A percentile compares a stretch with the other conserved stretches of the same genome.
Evolutionary conservation across 2,888 invertebrate species (phyloP).

Genomic region (Galeruca laticollis): DNA sequence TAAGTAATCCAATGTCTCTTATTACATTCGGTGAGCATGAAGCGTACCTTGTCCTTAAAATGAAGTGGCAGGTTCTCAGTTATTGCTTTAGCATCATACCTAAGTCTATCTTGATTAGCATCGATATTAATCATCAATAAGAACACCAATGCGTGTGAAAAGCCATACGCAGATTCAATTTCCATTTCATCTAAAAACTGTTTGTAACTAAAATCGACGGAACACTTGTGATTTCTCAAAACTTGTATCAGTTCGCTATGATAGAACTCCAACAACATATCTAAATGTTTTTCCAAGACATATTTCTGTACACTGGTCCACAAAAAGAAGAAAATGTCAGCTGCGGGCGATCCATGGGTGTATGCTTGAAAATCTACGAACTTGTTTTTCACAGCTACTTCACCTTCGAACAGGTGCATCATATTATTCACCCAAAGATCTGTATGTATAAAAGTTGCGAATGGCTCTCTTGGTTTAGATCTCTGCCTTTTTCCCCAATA

Average conservation of each 20-base stretch:
- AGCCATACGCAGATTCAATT: conserved; percentile 13
- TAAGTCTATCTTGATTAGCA: background rate
- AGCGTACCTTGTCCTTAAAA: conserved; percentile 11
- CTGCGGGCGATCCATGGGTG: conserved; percentile 48
- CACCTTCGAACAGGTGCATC: conserved; percentile 65
- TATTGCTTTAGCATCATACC: background rate
- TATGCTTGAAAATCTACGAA: conserved; percentile 56
- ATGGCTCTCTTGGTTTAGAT: conserved; percentile 61
- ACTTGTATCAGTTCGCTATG: conserved; percentile 16
- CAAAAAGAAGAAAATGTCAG: conserved; percentile 55
- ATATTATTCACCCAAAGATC: conserved; percentile 74
- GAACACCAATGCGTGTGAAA: background rate
- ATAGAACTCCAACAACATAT: conserved; percentile 41
- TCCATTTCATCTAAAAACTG: conserved; percentile 23
- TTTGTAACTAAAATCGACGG: conserved; percentile 16
- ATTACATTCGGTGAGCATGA: conserved; percentile 13
- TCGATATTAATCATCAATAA: conserved; percentile 4
- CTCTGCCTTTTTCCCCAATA: background rate
- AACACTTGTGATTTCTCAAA: conserved; percentile 13
- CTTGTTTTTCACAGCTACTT: conserved; percentile 45
- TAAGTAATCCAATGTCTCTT: conserved; percentile 31
- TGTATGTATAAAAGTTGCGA: conserved; percentile 68
- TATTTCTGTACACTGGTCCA: conserved; percentile 50
- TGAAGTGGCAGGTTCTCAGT: background rate
- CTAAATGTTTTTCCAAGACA: conserved; percentile 29